Conservation (phyloP, 1,140 invertebrate genomes). For the Neodiprion lecontei region DNA sequence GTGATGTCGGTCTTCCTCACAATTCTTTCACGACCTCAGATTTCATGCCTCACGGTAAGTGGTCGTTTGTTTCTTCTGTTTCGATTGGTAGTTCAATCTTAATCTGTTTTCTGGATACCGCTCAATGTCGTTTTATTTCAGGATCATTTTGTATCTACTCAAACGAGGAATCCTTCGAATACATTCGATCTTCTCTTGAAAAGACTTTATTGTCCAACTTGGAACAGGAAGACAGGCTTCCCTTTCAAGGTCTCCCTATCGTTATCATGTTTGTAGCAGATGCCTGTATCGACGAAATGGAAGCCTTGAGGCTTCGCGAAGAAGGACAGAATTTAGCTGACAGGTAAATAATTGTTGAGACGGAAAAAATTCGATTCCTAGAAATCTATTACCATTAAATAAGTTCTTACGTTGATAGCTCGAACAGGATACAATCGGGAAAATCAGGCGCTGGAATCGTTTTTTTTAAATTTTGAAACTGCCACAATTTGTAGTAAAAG, state of each 20-base stretch:
- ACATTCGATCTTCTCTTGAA: constrained; percentile 88
- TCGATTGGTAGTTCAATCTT: background rate
- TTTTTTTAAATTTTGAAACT: too few relatives aligned
- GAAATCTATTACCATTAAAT: too few relatives aligned
- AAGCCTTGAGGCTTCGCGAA: constrained; percentile 80
- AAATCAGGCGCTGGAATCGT: too few relatives aligned
- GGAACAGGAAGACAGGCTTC: constrained; percentile 86
- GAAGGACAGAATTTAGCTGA: constrained; percentile 91
- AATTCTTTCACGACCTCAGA: constrained; percentile 79
- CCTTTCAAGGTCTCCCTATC: constrained; percentile 87
- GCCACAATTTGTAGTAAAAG: too few relatives aligned
- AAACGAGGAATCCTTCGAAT: constrained; percentile 90
- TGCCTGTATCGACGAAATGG: constrained; percentile 81
- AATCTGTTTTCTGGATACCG: background rate
- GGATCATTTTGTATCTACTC: constrained; percentile 91
- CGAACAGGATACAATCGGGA: too few relatives aligned
- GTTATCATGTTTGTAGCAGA: constrained; percentile 91
- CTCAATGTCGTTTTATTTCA: constrained; percentile 46
- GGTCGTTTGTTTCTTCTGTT: constrained; percentile 13
- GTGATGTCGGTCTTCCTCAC: constrained; percentile 81
- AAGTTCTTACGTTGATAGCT: too few relatives aligned
- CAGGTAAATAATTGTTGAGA: constrained; percentile 63
- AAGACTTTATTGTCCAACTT: constrained; percentile 91
- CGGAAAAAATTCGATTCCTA: constrained; percentile 22
- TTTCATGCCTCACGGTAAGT: constrained; percentile 77